These are phyloP conservation scores for Phrixothrix hirtus DNA, from an alignment of 2,888 invertebrate genomes.

Conservation along the genomic window DNA sequence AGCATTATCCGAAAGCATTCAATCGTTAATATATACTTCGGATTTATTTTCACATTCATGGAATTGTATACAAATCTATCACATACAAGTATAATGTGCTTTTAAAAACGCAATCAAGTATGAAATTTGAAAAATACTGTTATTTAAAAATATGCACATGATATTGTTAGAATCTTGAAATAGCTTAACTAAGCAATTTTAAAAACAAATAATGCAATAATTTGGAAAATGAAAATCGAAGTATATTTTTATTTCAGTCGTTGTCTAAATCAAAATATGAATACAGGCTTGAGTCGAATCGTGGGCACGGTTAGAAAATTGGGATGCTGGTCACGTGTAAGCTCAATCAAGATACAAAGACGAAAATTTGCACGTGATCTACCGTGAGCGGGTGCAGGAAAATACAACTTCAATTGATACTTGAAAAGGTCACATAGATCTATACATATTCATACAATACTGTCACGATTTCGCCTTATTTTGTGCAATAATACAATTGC, in stretches of 20 bases:
- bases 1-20: constrained; percentile 48
- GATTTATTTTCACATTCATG: constrained; percentile 52
- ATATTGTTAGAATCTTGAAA: too few relatives aligned
- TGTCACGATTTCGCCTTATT: constrained; percentile 11
- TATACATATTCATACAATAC: constrained; percentile 29
- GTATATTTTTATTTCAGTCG: constrained; percentile 6
- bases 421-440: constrained; percentile 27
- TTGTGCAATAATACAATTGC: background rate
- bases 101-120: constrained; percentile 13
- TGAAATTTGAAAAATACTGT: constrained; percentile 10
- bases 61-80: constrained; percentile 22
- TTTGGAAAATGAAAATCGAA: background rate
- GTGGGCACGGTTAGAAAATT: constrained; percentile 13
- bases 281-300: constrained; percentile 22
- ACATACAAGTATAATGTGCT: constrained; percentile 16
- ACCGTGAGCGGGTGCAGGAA: constrained; percentile 44
- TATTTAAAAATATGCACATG: background rate
- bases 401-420: constrained; percentile 41
- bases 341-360: constrained; percentile 55
- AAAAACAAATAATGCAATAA: background rate
- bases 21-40: constrained; percentile 48
- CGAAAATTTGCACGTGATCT: constrained; percentile 55
- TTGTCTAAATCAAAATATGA: constrained; percentile 20
- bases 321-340: constrained; percentile 26
- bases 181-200: too few relatives aligned